These are phyloP conservation scores for Protosalanx chinensis DNA, from an alignment of 2,797 vertebrate genomes.

Conservation along the genomic window DNA sequence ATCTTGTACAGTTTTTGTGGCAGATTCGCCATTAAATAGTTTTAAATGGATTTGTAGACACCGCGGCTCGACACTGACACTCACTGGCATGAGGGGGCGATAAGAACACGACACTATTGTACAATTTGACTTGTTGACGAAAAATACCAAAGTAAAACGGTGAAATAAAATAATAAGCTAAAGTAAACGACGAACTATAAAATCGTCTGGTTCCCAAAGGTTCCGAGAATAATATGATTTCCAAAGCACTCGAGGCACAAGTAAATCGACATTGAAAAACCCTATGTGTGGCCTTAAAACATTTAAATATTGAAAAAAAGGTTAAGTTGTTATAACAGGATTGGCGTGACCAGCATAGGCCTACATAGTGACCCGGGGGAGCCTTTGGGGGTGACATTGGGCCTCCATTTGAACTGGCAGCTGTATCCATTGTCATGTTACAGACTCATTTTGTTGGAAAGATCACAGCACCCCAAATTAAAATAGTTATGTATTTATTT, in stretches of 20 bases:
- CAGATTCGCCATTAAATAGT: not conserved
- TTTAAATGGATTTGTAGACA: constrained; percentile 23
- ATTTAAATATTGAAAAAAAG: no score
- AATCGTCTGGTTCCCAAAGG: not conserved
- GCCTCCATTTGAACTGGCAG: not conserved
- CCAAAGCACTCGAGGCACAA: not conserved
- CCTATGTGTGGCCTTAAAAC: no score
- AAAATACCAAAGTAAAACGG: no score
- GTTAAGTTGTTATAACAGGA: not conserved
- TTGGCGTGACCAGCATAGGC: not conserved
- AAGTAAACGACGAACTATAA: not conserved
- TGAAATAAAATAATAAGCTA: no score
- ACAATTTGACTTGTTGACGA: not conserved
- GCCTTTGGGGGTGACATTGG: not conserved
- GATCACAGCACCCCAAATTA: not conserved
- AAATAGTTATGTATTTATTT: not conserved
- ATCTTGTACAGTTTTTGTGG: not conserved
- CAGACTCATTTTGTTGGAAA: no score
- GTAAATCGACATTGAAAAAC: no score
- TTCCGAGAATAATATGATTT: not conserved
- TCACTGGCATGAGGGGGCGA: constrained; percentile 58
- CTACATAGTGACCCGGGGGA: not conserved
- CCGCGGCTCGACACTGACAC: constrained; percentile 72
- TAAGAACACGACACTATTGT: not conserved
- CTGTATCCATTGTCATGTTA: not conserved